These are phyloP conservation scores for Aselliscus stoliczkanus DNA, from an alignment of 2,797 vertebrate genomes.

Conservation along the genomic window DNA sequence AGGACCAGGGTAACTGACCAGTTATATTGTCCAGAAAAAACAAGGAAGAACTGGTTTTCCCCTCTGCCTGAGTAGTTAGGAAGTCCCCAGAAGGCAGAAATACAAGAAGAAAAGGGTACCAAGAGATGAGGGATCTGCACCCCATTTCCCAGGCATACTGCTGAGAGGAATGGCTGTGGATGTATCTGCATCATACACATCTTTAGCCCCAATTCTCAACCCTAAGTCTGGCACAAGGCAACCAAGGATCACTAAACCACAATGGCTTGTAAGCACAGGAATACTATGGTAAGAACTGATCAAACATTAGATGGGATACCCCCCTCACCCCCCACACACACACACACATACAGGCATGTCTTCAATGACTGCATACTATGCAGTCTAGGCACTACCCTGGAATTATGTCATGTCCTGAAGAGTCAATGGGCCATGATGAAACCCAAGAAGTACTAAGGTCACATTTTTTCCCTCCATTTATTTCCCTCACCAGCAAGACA, in stretches of 20 bases:
- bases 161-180: not conserved
- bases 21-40: not conserved
- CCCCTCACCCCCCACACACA: too few species aligned
- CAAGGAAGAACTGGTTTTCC: not conserved
- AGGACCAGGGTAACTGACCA: not conserved
- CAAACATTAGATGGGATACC: not conserved
- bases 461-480: not conserved
- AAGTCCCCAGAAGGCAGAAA: not conserved
- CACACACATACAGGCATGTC: not conserved
- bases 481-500: not conserved
- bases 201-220: not conserved
- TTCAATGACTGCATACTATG: not conserved
- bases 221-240: not conserved
- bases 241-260: not conserved
- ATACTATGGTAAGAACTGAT: not conserved
- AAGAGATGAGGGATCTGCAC: not conserved
- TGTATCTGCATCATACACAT: accelerated
- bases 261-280: not conserved
- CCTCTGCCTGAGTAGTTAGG: not conserved
- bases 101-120: not conserved
- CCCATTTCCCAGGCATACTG: not conserved
- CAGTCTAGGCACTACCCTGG: not conserved
- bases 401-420: not conserved
- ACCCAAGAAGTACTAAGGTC: not conserved
- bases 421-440: not conserved